These are phyloP conservation scores for Steinernema hermaphroditum DNA, from an alignment of 2,888 invertebrate genomes.

Conservation along the genomic window DNA sequence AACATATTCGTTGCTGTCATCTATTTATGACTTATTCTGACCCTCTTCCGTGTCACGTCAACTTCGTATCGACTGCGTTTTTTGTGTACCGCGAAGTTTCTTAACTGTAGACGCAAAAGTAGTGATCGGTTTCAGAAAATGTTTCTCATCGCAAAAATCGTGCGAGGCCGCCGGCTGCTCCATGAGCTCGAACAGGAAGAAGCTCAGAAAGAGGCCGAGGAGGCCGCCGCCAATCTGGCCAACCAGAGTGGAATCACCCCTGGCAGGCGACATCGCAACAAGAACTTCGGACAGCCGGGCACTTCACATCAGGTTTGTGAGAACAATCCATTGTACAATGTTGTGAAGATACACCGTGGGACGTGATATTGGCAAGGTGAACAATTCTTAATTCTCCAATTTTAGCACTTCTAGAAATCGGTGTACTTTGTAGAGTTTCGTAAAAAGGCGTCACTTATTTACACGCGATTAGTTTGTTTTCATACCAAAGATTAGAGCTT, in stretches of 20 bases:
- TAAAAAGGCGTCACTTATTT: no score
- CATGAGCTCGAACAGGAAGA: conserved; percentile 62
- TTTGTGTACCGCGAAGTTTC: not conserved
- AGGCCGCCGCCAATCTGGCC: conserved; percentile 13
- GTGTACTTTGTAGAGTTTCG: no score
- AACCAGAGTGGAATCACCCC: not conserved
- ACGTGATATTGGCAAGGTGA: no score
- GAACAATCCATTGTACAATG: no score
- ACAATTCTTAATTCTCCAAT: no score
- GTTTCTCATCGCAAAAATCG: conserved; percentile 65
- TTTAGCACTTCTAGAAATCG: no score
- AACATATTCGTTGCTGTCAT: no score
- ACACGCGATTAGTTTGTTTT: no score
- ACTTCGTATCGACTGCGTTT: not conserved
- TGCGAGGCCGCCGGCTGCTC: conserved; percentile 61
- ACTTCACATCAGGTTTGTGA: not conserved
- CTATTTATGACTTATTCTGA: no score
- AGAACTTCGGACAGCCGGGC: not conserved
- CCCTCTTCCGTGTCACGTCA: no score
- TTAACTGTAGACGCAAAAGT: not conserved
- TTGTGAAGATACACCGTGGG: no score
- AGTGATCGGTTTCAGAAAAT: conserved; percentile 40
- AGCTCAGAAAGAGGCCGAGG: conserved; percentile 52
- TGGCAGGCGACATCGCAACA: not conserved
- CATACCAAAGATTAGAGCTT: no score